Evolutionary conservation across 2,888 invertebrate species (phyloP), one percentile per base, ranked within the genome.

Genomic region (Ormyrus nitidulus): DNA sequence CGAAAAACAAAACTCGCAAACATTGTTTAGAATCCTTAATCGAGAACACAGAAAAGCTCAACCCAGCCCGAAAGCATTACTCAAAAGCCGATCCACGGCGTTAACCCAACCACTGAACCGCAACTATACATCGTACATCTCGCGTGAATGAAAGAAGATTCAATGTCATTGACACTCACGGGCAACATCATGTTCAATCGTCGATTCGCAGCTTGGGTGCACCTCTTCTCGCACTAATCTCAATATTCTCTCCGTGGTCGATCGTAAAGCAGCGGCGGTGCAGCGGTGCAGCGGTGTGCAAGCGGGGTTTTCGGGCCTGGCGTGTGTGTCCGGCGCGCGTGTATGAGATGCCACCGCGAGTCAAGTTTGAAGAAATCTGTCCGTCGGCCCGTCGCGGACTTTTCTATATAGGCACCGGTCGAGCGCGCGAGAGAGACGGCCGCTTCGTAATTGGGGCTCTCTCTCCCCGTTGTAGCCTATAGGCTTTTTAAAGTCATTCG

Each of bases 401-500:
- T 87, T 88, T 86, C 86, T 88, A 88, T 88, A 88, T 89, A 88
- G 85, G 85, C 84, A 79, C 81, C 83, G 79, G 80, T 81, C 79
- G 83, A 73, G 80, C 72, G 80, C 2, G 34, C 1, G 34, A 34
- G 34, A 34, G 34, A 34, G 34, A 34, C 34, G 34, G 34, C 83
- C 83, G 78, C 34, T 34, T 34, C 83, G 85, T 87, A 89, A 88
- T 88, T 87, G 88, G 88, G 65, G 59, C 70, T 34, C 64, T 59
- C 83, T 78, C 81, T 81, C 83, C 86, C 84, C 84, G 84, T 3
- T 4, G 84, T 84, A 85, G 84, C 84, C 84, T 4, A 34, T 34
- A 34, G 34, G 86, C 87, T 88, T 88, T 89, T 87, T 87, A 87
- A 86, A 88, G 86, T 87, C 86, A 86, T 87, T 88, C 88, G 86